Conservation (phyloP, 2,113 vertebrate genomes). For the Egretta garzetta region DNA sequence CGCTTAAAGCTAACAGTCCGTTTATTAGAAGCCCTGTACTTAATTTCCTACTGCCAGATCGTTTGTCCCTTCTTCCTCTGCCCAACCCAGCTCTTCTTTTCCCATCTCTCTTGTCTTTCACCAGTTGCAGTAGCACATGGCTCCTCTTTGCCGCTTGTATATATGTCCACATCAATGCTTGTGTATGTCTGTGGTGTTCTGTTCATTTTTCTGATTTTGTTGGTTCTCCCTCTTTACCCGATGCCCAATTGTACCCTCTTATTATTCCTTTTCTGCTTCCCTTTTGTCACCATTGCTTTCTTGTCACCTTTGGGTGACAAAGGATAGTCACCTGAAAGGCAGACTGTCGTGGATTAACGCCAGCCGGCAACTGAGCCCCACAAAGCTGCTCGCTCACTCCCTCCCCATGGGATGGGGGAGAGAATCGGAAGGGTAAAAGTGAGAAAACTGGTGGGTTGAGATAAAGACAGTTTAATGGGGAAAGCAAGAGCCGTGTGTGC, state of each 20-base stretch:
- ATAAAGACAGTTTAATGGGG: no score
- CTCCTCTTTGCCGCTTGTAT: neutral
- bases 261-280: neutral
- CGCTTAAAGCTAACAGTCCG: neutral
- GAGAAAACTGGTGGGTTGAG: no score
- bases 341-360: neutral
- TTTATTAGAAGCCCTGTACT: neutral
- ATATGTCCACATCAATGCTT: neutral
- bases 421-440: no score
- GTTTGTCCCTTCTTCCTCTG: neutral
- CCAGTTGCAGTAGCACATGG: neutral
- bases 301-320: neutral
- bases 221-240: neutral
- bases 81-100: neutral
- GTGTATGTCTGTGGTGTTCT: neutral
- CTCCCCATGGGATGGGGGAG: no score
- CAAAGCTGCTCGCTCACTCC: no score
- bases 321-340: neutral
- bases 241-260: neutral
- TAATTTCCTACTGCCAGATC: neutral
- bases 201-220: neutral
- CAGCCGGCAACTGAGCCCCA: no score
- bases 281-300: neutral
- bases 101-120: neutral
- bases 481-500: no score